A percentile compares a stretch with the other conserved stretches of the same genome.
Conservation (phyloP, 64 coral and sea anemone species). For the Cladopsammia gracilis region DNA sequence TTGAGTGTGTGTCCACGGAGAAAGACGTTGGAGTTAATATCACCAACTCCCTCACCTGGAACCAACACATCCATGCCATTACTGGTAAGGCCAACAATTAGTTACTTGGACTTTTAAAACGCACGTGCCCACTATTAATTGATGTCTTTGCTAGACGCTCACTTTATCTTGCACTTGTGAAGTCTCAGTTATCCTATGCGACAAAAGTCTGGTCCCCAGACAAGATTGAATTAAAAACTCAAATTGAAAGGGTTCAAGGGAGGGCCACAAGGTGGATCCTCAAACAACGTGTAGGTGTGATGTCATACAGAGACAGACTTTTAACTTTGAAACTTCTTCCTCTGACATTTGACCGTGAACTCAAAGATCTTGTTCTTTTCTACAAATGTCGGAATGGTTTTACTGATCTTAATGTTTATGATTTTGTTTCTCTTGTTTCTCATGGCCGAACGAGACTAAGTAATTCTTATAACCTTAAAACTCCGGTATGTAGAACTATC, state of each 20-base stretch:
- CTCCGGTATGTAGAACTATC: no score
- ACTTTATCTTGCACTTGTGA: neutral
- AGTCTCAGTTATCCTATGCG: neutral
- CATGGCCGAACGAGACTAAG: no score
- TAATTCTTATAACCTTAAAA: no score
- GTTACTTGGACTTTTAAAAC: neutral
- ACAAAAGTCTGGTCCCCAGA: neutral
- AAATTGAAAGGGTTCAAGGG: neutral
- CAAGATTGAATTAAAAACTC: neutral
- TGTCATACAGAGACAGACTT: no score
- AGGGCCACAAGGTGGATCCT: neutral
- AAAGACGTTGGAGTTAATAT: neutral
- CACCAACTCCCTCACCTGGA: neutral
- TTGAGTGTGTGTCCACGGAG: neutral
- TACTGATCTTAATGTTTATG: no score
- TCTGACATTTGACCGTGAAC: no score
- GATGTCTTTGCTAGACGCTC: neutral
- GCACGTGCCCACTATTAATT: neutral
- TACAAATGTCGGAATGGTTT: no score
- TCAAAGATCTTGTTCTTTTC: no score
- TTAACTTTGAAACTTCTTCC: no score
- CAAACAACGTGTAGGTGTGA: neutral
- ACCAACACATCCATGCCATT: neutral
- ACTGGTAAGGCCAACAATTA: constrained; percentile 15
- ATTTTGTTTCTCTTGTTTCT: no score